These are phyloP conservation scores for Sesamia nonagrioides DNA, from an alignment of 1,140 invertebrate genomes.

Conservation along the genomic window DNA sequence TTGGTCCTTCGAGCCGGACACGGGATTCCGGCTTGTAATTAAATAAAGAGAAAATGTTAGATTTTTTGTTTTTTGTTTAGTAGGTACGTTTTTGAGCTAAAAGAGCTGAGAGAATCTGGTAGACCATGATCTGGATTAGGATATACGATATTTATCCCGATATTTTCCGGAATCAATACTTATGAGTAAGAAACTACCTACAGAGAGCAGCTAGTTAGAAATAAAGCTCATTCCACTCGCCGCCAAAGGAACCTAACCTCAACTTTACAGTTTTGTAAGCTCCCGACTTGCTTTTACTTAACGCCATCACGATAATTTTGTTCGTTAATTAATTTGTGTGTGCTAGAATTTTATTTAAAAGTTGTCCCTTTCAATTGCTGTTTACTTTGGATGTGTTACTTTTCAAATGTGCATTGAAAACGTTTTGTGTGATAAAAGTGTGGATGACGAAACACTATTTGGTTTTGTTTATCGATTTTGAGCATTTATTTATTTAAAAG, in stretches of 20 bases:
- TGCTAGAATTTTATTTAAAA: slow-evolving; percentile 52
- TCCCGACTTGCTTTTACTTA: slow-evolving; percentile 46
- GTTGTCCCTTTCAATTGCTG: slow-evolving; percentile 21
- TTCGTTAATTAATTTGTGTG: slow-evolving; percentile 58
- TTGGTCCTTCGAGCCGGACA: not conserved
- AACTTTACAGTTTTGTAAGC: slow-evolving; percentile 11
- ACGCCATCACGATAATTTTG: slow-evolving; percentile 51
- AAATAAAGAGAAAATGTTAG: no score
- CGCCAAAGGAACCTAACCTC: not conserved
- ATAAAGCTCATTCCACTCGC: not conserved
- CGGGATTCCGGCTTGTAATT: not conserved
- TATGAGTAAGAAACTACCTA: no score
- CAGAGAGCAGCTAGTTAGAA: no score
- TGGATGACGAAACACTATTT: not conserved
- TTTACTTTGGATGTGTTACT: slow-evolving; percentile 19
- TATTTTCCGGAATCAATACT: no score
- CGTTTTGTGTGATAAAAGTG: slow-evolving; percentile 5
- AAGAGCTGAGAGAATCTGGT: no score
- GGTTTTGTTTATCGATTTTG: no score
- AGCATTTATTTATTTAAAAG: no score
- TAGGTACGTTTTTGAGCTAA: no score
- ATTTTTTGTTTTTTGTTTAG: no score
- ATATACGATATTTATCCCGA: no score
- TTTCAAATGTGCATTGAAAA: slow-evolving; percentile 18
- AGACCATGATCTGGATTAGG: no score